Evolutionary conservation across 2,797 vertebrate species (phyloP).

Genomic region (Periparus ater): DNA sequence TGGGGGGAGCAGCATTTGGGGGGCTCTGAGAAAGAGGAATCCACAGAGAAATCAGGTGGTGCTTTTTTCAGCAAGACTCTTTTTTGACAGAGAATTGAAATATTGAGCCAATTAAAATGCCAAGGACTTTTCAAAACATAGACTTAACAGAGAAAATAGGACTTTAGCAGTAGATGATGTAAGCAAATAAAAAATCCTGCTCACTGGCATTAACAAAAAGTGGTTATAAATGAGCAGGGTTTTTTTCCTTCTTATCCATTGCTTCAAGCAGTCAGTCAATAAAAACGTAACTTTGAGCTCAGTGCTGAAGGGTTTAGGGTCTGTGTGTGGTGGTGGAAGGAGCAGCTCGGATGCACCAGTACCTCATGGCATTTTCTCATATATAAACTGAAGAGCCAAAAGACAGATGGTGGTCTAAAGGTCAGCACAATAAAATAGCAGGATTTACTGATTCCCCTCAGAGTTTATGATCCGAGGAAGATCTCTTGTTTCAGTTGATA

Average conservation of each 20-base stretch:
- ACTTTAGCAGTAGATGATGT: background rate
- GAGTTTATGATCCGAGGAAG: background rate
- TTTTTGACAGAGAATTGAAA: slow-evolving; percentile 4
- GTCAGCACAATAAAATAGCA: background rate
- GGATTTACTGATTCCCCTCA: background rate
- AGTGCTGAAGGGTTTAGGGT: background rate
- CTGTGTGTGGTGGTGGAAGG: background rate
- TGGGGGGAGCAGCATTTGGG: background rate
- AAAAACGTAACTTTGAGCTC: slow-evolving; percentile 4
- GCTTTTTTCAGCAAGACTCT: background rate
- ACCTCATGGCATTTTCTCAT: background rate
- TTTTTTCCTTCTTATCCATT: background rate
- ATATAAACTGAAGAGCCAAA: background rate
- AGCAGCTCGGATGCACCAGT: background rate
- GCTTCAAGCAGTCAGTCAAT: slow-evolving; percentile 4
- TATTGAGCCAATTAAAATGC: slow-evolving; percentile 9
- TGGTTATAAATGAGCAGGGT: background rate
- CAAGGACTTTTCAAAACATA: background rate
- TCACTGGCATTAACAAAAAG: background rate
- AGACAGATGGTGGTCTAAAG: slow-evolving; percentile 13
- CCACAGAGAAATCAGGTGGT: background rate
- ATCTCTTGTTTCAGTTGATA: background rate
- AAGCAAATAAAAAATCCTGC: background rate
- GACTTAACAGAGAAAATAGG: background rate
- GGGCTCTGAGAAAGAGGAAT: background rate